These are phyloP conservation scores for Philereme transversata DNA, from an alignment of 2,888 invertebrate species.

Conservation along the genomic window DNA sequence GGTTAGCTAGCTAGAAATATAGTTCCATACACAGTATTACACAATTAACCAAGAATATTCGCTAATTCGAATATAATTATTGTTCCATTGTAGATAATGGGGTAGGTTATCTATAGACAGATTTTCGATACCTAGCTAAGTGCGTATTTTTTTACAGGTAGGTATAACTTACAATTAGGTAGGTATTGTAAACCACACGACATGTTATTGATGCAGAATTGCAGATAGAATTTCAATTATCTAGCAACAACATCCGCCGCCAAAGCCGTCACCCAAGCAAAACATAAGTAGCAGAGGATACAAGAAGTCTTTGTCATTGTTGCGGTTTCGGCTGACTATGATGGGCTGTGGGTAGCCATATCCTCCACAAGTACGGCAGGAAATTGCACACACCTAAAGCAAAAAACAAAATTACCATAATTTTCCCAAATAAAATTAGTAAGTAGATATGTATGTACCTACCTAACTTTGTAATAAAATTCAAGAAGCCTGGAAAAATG, in stretches of 20 bases:
- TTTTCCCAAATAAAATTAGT: neutral
- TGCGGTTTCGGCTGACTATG: constrained; percentile 43
- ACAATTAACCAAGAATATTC: too few species aligned
- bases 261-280: constrained; percentile 42
- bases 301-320: constrained; percentile 46
- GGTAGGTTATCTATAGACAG: too few species aligned
- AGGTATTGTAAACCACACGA: too few species aligned
- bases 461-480: too few species aligned
- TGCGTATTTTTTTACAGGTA: too few species aligned
- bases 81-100: too few species aligned
- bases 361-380: constrained; percentile 43
- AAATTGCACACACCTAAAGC: constrained; percentile 45
- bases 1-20: too few species aligned
- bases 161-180: too few species aligned
- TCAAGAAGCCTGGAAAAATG: neutral
- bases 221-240: neutral
- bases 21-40: too few species aligned
- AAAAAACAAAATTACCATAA: neutral
- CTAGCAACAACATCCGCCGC: constrained; percentile 19
- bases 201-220: neutral
- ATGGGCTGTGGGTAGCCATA: constrained; percentile 46
- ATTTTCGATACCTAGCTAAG: too few species aligned
- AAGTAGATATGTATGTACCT: too few species aligned
- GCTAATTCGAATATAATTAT: too few species aligned
- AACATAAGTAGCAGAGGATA: constrained; percentile 53